These are phyloP conservation scores for Cheilosia grossa DNA, from an alignment of 2,888 invertebrate species.

Conservation along the genomic window DNA sequence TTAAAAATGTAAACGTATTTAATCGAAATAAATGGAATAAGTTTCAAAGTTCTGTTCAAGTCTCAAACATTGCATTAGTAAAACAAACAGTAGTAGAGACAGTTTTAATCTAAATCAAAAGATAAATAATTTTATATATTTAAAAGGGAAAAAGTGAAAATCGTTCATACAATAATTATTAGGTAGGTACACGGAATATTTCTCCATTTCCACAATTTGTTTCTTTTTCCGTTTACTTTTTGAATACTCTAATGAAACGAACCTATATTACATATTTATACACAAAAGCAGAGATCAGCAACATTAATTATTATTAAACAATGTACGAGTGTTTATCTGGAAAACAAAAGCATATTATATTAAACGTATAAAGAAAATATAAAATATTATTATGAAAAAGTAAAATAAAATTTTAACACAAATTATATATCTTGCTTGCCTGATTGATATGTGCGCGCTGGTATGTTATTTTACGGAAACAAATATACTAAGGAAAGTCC, in stretches of 20 bases:
- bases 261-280: constrained; percentile 49
- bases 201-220: constrained; percentile 34
- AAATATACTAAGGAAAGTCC: constrained; percentile 20
- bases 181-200: constrained; percentile 64
- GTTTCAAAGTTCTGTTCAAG: background rate
- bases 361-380: constrained; percentile 14
- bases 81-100: constrained; percentile 1
- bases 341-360: constrained; percentile 40
- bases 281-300: constrained; percentile 40
- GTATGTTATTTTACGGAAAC: constrained; percentile 60
- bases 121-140: constrained; percentile 43
- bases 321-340: constrained; percentile 49
- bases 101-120: constrained; percentile 37
- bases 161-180: constrained; percentile 7
- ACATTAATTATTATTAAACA: constrained; percentile 47
- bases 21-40: constrained; percentile 31
- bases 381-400: constrained; percentile 32
- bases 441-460: constrained; percentile 73
- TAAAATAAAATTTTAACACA: constrained; percentile 44
- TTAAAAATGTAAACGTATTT: constrained; percentile 44
- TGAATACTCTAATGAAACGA: background rate
- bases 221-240: constrained; percentile 9
- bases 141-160: background rate
- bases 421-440: constrained; percentile 72
- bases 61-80: constrained; percentile 13